Evolutionary conservation across 2,113 vertebrate species (phyloP).

Genomic region (Desmodus rotundus): DNA sequence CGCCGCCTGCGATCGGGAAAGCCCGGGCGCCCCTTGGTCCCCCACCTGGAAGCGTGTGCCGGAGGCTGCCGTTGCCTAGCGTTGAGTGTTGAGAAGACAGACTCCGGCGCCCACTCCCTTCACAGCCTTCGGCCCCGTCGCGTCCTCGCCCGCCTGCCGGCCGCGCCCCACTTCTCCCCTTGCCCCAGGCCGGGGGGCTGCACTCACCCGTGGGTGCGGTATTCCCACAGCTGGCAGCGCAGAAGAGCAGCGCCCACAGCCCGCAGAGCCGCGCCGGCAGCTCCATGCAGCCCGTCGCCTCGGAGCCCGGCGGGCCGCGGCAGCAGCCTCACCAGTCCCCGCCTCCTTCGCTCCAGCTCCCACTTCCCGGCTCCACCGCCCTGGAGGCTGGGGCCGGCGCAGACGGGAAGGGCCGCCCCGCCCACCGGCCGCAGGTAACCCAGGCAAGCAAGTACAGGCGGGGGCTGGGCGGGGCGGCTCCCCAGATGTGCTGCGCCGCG

Average conservation of each 20-base stretch:
- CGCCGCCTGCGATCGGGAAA: background rate
- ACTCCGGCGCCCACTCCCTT: background rate
- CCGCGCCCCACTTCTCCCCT: background rate
- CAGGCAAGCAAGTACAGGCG: background rate
- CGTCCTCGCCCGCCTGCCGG: background rate
- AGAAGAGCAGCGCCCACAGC: slow-evolving; percentile 58
- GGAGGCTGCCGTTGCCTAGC: background rate
- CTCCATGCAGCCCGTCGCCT: slow-evolving; percentile 64
- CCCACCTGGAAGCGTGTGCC: background rate
- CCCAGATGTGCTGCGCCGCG: background rate
- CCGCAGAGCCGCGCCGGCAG: slow-evolving; percentile 22
- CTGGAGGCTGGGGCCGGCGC: slow-evolving; percentile 18
- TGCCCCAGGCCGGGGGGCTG: background rate
- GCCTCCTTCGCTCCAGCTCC: slow-evolving; percentile 48
- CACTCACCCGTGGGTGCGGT: slow-evolving; percentile 56
- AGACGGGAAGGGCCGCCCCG: slow-evolving; percentile 65
- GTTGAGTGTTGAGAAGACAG: accelerated
- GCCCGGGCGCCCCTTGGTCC: background rate
- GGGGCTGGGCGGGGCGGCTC: background rate
- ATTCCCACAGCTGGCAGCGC: background rate
- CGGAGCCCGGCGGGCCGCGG: background rate
- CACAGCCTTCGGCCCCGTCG: background rate
- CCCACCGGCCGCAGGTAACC: slow-evolving; percentile 68
- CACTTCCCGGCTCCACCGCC: slow-evolving; percentile 66
- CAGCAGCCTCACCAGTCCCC: slow-evolving; percentile 47